phyloP scores from a whole-genome alignment of 2,113 vertebrate genomes.

The Suricata suricatta region DNA sequence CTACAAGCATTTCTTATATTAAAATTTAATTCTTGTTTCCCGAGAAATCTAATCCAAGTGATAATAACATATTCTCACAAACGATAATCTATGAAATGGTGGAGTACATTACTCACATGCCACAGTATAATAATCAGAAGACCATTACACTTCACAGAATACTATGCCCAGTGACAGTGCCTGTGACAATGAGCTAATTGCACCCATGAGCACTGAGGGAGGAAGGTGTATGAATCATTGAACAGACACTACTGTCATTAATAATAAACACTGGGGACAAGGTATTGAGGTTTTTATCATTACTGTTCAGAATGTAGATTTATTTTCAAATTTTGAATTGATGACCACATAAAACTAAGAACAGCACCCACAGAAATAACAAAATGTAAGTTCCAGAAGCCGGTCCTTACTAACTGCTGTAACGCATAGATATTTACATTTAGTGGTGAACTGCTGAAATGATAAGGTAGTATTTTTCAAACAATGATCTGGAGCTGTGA shows the following conservation, averaged over 20 bases:
- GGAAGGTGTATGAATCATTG: constrained; percentile 66
- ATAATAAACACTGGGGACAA: constrained; percentile 68
- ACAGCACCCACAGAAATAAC: not conserved
- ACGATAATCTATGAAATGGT: not conserved
- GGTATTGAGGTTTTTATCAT: constrained; percentile 56
- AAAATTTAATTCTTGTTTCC: constrained; percentile 63
- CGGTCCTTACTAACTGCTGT: not conserved
- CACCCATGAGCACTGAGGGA: constrained; percentile 16
- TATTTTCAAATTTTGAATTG: constrained; percentile 42
- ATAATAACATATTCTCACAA: constrained; percentile 35
- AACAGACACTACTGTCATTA: constrained; percentile 68
- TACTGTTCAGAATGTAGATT: constrained; percentile 19
- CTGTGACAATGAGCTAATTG: constrained; percentile 66
- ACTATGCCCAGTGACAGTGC: constrained; percentile 43
- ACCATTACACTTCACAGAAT: constrained; percentile 65
- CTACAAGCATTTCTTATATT: constrained; percentile 55
- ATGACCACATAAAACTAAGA: constrained; percentile 22
- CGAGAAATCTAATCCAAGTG: constrained; percentile 47
- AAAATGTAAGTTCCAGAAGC: not conserved
- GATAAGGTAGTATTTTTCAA: not conserved
- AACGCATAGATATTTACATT: not conserved
- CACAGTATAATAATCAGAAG: constrained; percentile 78
- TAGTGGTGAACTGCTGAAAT: not conserved
- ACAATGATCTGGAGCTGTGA: not conserved
- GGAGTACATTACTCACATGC: constrained; percentile 55